Evolutionary conservation across 2,113 vertebrate species (phyloP), one percentile per base, ranked within the genome.

Genomic region (Podarcis cretensis): DNA sequence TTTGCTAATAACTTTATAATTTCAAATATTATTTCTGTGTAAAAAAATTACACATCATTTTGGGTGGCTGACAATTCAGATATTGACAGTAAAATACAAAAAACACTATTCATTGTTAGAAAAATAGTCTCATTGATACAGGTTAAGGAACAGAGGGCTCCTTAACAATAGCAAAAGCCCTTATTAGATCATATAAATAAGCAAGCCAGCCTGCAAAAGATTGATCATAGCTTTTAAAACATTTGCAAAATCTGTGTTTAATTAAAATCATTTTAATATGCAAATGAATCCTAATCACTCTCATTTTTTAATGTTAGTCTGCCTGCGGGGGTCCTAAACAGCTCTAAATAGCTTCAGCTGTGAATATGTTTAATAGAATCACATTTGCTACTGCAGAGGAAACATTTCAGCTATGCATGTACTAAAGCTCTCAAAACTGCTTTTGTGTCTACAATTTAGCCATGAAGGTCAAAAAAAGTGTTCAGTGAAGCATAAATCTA

Each of bases 211-310:
- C 96, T 95, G 91, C 90, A 90, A 91, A 96, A 96, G 95, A 97
- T 96, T 94, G 94, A 96, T 97, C 96, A 92, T 83, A 92, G 90
- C 91, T 93, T 95, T 96, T 95, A 95, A 96, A 94, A 95, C 81
- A 87, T 96, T 96, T 94, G 94, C 94, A 95, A 95, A 96, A 96
- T 95, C 84, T 91, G 92, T 96, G 94, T 95, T 97, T 97, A 97
- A 97, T 97, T 97, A 96, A 97, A 95, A 95, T 93, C 89, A 96
- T 96, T 97, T 97, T 95, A 97, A 97, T 97, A 97, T 95, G 95
- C 95, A 97, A 97, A 97, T 96, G 86, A 94, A 96, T 87, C 59
- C 90, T 96, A 97, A 97, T 96, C 95, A 97, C 91, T 90, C 93
- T 95, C 96, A 96, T 96, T 97, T 97, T 96, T 97, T 96, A 97